These are phyloP conservation scores for Drosophila navojoa DNA, from an alignment of 1,140 invertebrate species.

Conservation along the genomic window DNA sequence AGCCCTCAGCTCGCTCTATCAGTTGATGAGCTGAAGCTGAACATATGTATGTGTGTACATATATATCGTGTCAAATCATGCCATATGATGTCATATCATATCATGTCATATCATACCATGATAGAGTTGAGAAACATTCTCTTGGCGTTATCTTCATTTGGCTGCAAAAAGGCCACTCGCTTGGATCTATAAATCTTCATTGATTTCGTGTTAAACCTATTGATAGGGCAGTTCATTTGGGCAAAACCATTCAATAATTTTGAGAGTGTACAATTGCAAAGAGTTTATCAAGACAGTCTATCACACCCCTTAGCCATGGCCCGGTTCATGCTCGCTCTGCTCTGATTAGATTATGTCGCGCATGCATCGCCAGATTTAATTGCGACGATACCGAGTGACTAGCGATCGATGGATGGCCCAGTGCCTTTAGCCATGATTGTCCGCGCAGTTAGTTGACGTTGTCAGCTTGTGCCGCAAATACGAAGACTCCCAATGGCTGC, in stretches of 20 bases:
- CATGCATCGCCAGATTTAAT: slow-evolving; percentile 43
- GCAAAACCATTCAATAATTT: background rate
- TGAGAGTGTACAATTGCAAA: background rate
- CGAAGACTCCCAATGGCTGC: slow-evolving; percentile 24
- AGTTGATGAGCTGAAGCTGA: too few relatives aligned
- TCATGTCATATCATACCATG: too few relatives aligned
- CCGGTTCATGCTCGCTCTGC: slow-evolving; percentile 17
- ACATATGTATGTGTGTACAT: too few relatives aligned
- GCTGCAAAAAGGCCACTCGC: too few relatives aligned
- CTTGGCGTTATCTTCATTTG: too few relatives aligned
- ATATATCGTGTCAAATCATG: too few relatives aligned
- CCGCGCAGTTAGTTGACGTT: slow-evolving; percentile 37
- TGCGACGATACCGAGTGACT: slow-evolving; percentile 19
- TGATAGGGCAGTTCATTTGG: slow-evolving; percentile 12
- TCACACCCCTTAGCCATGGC: slow-evolving; percentile 1
- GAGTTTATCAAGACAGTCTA: background rate
- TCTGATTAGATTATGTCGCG: slow-evolving; percentile 53
- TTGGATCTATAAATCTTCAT: slow-evolving; percentile 11
- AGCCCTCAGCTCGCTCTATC: too few relatives aligned
- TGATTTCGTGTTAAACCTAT: slow-evolving; percentile 11
- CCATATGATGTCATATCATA: too few relatives aligned
- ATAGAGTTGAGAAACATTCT: too few relatives aligned
- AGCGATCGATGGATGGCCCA: slow-evolving; percentile 30
- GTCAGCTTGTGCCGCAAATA: slow-evolving; percentile 26
- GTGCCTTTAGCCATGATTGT: slow-evolving; percentile 10